Evolutionary conservation across 2,888 invertebrate genomes (phyloP), one percentile per base, ranked within the genome.

Genomic region (Meteorus cinctellus): DNA sequence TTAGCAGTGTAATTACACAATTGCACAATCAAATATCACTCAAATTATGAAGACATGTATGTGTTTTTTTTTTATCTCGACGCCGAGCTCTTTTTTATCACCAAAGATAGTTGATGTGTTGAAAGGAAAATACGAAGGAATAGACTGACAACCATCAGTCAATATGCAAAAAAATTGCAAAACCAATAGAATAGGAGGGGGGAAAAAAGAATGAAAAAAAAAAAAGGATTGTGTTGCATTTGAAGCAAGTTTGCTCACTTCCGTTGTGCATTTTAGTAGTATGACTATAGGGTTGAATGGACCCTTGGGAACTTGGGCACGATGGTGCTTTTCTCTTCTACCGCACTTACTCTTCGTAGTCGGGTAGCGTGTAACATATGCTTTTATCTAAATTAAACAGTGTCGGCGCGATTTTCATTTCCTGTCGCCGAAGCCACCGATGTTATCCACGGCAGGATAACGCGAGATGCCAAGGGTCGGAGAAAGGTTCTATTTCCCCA

Each of bases 361-460:
- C 82, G 82, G 82, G 81, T 83, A 79, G 81, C 81, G 85, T 85
- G 85, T 86, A 90, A 90, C 90, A 91, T 90, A 90, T 90, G 91
- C 91, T 91, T 91, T 91, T 91, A 91, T 91, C 91, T 91, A 91
- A 91, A 91, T 91, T 90, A 91, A 91, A 91, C 91, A 90, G 90
- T 89, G 88, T 87, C 86, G 87, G 86, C 87, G 88, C 90, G 91
- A 91, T 91, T 91, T 91, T 91, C 91, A 91, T 91, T 91, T 91
- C 91, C 91, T 90, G 90, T 80, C 86, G 85, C 83, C 85, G 87
- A 87, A 88, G 86, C 86, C 86, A 86, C 86, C 88, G 90, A 90
- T 90, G 89, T 90, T 90, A 90, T 90, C 90, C 88, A 82, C 86
- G 66, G 83, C 84, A 72, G 78, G 69, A 78, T 72, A 76, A 86